Evolutionary conservation across 2,113 vertebrate species (phyloP), one percentile per base, ranked within the genome.

Genomic region (Dipodomys stephensi): DNA sequence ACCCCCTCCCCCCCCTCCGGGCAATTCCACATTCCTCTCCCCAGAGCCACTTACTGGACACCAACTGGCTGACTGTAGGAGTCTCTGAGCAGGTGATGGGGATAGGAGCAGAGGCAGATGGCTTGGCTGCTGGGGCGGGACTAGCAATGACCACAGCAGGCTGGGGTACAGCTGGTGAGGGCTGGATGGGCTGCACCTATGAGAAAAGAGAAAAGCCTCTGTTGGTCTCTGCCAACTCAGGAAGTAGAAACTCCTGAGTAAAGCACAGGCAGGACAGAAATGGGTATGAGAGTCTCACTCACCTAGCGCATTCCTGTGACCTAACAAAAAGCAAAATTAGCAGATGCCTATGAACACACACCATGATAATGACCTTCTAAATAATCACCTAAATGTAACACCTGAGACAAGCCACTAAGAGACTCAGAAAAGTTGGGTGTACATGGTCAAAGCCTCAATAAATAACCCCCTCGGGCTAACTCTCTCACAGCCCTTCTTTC

Each of bases 21-120:
- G 35, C 39, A 27, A 27, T 82, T 84, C 74, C n/a, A 74, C 67
- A 80, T 53, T 73, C 30, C 8, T 79, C n/a, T 49, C 82, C 77
- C 19, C n/a, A 49, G 76, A 78, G 49, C 13, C 94, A 98, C 99
- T 92, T 98, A 99, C 99, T 99, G 97, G 98, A 98, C 92, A 99
- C 99, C 88, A 99, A 98, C 93, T 99, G 99, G 97, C 99, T 99
- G 97, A 99, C 98, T 6, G 99, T 99, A 6, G 99, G 98, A 28
- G 98, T 98, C 97, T 99, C 99, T 18, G 98, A 98, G 97, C 99
- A 99, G 96, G 98, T 98, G 95, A 99, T 98, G 81, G 98, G 98
- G 44, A 98, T 94, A 0, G 99, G 98, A 46, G 97, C 83, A 0
- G 98, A 97, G 22, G 98, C 97, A 49, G 96, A 90, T 2, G 97